A percentile compares a stretch with the other conserved stretches of the same genome.
phyloP scores from a whole-genome alignment of 2,113 vertebrate species.

The Odobenus rosmarus region DNA sequence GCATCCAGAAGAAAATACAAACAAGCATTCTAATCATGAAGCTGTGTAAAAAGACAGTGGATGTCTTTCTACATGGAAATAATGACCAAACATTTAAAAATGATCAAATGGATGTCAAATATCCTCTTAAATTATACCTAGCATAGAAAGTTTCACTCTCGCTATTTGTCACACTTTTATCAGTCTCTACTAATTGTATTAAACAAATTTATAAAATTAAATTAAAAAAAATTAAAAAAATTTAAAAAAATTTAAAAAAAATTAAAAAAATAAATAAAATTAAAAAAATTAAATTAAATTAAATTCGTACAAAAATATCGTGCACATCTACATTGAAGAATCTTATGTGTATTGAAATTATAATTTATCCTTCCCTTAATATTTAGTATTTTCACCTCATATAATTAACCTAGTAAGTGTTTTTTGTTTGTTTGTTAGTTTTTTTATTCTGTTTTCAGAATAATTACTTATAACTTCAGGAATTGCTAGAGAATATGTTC shows the following conservation, averaged over 20 bases:
- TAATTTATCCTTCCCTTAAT: neutral
- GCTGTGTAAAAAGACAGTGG: neutral
- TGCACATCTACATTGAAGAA: neutral
- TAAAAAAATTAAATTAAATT: neutral
- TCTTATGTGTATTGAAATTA: neutral
- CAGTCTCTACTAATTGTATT: neutral
- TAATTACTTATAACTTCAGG: neutral
- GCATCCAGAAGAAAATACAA: neutral
- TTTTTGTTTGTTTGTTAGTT: too few relatives aligned
- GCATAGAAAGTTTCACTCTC: neutral
- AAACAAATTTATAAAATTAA: slow-evolving; percentile 15
- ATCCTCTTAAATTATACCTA: neutral
- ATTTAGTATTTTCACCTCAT: neutral
- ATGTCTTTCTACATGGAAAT: neutral
- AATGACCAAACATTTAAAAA: neutral
- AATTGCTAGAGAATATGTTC: neutral
- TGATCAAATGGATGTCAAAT: neutral
- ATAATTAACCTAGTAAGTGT: neutral
- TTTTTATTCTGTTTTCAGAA: neutral
- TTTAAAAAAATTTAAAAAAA: too few relatives aligned
- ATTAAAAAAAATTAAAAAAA: too few relatives aligned
- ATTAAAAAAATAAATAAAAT: too few relatives aligned
- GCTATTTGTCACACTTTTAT: neutral
- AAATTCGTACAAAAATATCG: neutral
- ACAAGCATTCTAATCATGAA: neutral